Conservation (phyloP, 2,888 invertebrate species). For the Perizoma affinitatum region DNA sequence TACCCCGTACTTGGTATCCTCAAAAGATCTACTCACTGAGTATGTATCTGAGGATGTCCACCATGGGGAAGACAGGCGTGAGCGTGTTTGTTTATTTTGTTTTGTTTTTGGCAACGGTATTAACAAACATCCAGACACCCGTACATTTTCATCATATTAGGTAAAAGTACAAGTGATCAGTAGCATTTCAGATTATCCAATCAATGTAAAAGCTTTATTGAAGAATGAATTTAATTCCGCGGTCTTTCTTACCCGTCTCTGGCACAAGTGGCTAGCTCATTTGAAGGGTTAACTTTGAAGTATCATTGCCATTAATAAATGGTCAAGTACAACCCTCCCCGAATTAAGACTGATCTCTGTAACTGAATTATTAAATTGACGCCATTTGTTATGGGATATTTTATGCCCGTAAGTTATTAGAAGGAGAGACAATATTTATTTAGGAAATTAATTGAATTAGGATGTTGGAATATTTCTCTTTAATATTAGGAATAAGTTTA, state of each 20-base stretch:
- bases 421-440: not conserved
- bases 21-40: too few species aligned
- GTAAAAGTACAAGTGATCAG: too few species aligned
- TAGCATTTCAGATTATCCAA: too few species aligned
- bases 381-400: constrained; percentile 61
- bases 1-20: too few species aligned
- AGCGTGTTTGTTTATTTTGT: too few species aligned
- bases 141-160: too few species aligned
- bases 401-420: constrained; percentile 6
- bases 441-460: not conserved
- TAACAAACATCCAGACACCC: too few species aligned
- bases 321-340: constrained; percentile 74
- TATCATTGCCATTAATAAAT: constrained; percentile 83
- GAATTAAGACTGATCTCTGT: constrained; percentile 74
- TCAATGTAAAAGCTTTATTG: too few species aligned
- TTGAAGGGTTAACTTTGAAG: constrained; percentile 80
- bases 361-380: constrained; percentile 79
- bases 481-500: too few species aligned
- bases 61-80: too few species aligned
- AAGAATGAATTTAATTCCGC: constrained; percentile 2
- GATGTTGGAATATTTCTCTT: not conserved
- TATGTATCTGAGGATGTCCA: too few species aligned
- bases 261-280: constrained; percentile 22
- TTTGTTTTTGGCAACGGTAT: too few species aligned
- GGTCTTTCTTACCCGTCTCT: constrained; percentile 17